Evolutionary conservation across 2,888 invertebrate species (phyloP).

Genomic region (Caenorhabditis imperialis): DNA sequence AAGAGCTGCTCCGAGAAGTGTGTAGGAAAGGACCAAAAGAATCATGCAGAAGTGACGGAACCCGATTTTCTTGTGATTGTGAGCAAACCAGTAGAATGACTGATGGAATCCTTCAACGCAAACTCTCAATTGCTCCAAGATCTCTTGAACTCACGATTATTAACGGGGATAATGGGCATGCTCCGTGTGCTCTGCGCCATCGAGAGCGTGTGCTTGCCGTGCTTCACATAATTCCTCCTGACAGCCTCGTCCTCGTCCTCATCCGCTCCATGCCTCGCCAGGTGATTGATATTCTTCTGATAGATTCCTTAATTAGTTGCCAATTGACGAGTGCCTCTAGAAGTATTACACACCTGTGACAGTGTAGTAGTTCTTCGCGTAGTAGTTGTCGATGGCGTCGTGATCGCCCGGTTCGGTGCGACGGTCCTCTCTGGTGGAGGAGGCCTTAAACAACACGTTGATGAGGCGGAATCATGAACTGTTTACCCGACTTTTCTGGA

Average conservation of each 20-base stretch:
- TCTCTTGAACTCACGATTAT: conserved; percentile 41
- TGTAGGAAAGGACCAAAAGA: conserved; percentile 54
- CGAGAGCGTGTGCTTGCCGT: conserved; percentile 19
- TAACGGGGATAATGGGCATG: conserved; percentile 36
- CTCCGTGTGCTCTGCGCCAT: conserved; percentile 44
- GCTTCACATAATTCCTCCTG: conserved; percentile 26
- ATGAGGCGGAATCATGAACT: conserved; percentile 4
- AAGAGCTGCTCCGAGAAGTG: conserved; percentile 62
- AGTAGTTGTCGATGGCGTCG: conserved; percentile 54
- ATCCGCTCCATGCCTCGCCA: conserved; percentile 14
- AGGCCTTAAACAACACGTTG: too few species aligned
- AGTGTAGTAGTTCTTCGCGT: conserved; percentile 55
- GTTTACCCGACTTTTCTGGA: conserved; percentile 23
- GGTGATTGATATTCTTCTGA: conserved; percentile 32
- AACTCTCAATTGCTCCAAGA: too few species aligned
- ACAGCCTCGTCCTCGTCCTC: conserved; percentile 40
- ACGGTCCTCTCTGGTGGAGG: too few species aligned
- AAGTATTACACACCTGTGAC: conserved; percentile 45
- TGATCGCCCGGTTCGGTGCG: conserved; percentile 49
- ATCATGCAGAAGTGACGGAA: conserved; percentile 65
- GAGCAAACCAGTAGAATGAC: conserved; percentile 65
- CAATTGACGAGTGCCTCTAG: too few species aligned
- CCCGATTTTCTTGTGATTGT: conserved; percentile 61
- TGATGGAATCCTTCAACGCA: conserved; percentile 61
- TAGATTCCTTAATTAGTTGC: too few species aligned